Evolutionary conservation across 2,888 invertebrate genomes (phyloP).

Genomic region (Athalia rosae): DNA sequence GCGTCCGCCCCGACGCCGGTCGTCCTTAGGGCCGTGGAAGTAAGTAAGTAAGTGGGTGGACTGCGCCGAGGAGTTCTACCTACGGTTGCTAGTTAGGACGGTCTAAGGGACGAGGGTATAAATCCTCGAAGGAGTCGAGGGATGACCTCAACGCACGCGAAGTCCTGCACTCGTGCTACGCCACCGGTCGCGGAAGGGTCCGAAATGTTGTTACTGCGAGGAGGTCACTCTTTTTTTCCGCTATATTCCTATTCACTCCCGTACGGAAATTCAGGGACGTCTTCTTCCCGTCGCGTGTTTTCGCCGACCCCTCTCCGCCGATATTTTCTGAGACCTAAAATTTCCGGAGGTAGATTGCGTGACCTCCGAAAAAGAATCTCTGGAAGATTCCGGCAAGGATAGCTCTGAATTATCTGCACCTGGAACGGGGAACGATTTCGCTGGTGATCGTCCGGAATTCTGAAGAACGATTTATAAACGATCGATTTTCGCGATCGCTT

Average conservation of each 20-base stretch:
- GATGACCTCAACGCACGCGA: constrained; percentile 71
- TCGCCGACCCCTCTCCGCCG: constrained; percentile 1
- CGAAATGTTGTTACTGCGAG: constrained; percentile 30
- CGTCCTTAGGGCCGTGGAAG: constrained; percentile 59
- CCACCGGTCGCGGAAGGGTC: neutral
- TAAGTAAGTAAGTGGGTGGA: constrained; percentile 72
- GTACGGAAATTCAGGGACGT: constrained; percentile 25
- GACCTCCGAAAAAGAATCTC: constrained; percentile 27
- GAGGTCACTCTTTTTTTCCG: constrained; percentile 40
- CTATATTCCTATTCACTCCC: neutral
- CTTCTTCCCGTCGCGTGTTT: constrained; percentile 38
- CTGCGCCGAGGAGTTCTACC: constrained; percentile 47
- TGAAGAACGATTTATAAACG: neutral
- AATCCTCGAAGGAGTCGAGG: constrained; percentile 71
- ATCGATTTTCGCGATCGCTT: no score
- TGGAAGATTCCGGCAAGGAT: constrained; percentile 27
- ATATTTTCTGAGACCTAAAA: constrained; percentile 11
- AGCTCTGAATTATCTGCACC: constrained; percentile 24
- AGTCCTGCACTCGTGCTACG: constrained; percentile 52
- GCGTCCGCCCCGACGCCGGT: constrained; percentile 56
- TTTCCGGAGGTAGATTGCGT: constrained; percentile 19
- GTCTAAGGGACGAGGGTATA: constrained; percentile 71
- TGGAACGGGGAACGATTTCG: neutral
- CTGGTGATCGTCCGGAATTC: neutral
- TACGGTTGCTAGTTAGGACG: constrained; percentile 65